phyloP scores from a whole-genome alignment of 2,113 vertebrate species.

The Hemiprocne comata region DNA sequence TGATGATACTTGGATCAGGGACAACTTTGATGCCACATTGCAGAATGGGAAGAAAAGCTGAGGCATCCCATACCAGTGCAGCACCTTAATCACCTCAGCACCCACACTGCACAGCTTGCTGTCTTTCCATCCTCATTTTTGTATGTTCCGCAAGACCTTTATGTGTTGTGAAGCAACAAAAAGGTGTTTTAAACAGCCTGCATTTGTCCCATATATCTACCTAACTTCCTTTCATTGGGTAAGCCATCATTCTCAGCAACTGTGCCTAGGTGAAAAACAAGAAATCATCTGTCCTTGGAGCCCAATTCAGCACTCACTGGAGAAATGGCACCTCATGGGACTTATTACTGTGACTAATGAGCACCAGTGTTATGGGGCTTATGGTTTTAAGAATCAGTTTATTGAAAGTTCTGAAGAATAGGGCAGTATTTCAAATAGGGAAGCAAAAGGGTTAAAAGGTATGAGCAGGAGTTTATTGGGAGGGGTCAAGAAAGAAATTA shows the following conservation, averaged over 20 bases:
- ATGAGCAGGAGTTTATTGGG: background rate
- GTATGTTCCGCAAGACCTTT: background rate
- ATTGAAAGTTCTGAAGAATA: background rate
- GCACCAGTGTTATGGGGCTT: background rate
- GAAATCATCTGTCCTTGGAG: background rate
- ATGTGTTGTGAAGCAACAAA: background rate
- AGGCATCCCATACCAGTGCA: background rate
- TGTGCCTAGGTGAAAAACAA: background rate
- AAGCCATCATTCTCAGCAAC: background rate
- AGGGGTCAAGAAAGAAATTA: background rate
- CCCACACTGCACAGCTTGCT: fast-evolving
- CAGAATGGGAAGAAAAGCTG: background rate
- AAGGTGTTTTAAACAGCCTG: background rate
- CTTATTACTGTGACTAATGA: background rate
- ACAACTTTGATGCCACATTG: fast-evolving
- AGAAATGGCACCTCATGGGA: background rate
- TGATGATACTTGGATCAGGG: background rate
- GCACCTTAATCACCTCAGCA: background rate
- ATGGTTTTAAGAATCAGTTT: background rate
- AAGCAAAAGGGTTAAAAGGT: background rate
- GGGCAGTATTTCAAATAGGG: background rate
- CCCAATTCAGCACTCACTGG: background rate
- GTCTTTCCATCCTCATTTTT: background rate
- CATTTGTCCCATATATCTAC: background rate
- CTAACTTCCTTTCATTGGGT: fast-evolving